Evolutionary conservation across 2,113 vertebrate species (phyloP).

Genomic region (Gyps fulvus): DNA sequence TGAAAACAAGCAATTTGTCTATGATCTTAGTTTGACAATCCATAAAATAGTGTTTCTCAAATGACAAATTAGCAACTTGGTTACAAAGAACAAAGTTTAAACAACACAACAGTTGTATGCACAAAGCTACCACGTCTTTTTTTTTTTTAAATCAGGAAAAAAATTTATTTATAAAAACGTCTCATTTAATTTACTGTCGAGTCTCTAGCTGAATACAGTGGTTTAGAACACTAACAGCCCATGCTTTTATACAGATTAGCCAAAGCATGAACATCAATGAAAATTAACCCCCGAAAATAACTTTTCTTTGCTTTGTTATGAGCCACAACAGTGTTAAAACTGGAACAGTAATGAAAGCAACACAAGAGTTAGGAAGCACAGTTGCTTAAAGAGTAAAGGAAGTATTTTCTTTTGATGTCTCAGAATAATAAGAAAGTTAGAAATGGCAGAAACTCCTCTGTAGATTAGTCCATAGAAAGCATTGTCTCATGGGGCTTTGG

Average conservation of each 20-base stretch:
- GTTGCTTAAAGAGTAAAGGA: slow-evolving; percentile 63
- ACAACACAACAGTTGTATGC: slow-evolving; percentile 63
- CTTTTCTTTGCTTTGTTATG: slow-evolving; percentile 42
- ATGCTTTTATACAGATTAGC: slow-evolving; percentile 67
- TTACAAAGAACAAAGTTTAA: slow-evolving; percentile 67
- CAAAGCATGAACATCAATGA: slow-evolving; percentile 66
- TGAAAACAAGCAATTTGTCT: slow-evolving; percentile 62
- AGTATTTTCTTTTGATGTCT: slow-evolving; percentile 67
- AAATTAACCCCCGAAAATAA: slow-evolving; percentile 21
- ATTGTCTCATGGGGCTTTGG: slow-evolving; percentile 80
- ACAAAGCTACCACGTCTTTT: slow-evolving; percentile 56
- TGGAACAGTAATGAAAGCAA: slow-evolving; percentile 66
- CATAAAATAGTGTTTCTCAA: slow-evolving; percentile 62
- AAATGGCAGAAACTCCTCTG: slow-evolving; percentile 78
- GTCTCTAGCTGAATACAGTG: slow-evolving; percentile 61
- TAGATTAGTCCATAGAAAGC: slow-evolving; percentile 83
- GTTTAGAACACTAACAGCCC: slow-evolving; percentile 59
- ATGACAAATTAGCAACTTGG: slow-evolving; percentile 47
- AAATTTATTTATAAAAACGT: slow-evolving; percentile 68
- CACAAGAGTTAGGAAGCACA: slow-evolving; percentile 69
- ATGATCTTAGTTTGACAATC: slow-evolving; percentile 50
- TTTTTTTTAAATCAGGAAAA: slow-evolving; percentile 55
- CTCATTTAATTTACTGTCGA: slow-evolving; percentile 59
- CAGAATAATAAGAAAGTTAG: slow-evolving; percentile 69
- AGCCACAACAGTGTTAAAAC: slow-evolving; percentile 63